Evolutionary conservation across 2,113 vertebrate species (phyloP).

Genomic region (pig (Sus scrofa)): DNA sequence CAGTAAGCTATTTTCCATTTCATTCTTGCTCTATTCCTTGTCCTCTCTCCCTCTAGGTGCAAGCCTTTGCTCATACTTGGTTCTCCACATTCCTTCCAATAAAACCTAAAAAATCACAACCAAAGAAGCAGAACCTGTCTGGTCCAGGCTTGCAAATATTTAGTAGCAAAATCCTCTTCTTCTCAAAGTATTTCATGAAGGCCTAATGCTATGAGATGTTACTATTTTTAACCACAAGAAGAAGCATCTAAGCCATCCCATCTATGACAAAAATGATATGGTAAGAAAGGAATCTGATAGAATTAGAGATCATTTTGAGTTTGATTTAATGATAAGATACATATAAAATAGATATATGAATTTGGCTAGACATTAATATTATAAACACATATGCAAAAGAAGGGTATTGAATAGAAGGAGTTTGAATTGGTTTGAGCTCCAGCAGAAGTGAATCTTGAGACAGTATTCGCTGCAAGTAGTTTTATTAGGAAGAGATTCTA

Average conservation of each 20-base stretch:
- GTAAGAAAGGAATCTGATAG: background rate
- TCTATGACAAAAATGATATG: background rate
- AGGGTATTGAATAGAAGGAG: background rate
- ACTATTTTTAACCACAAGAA: background rate
- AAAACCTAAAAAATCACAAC: background rate
- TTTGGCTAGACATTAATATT: background rate
- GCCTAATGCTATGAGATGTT: background rate
- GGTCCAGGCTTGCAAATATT: background rate
- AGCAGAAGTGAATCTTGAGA: background rate
- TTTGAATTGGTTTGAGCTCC: background rate
- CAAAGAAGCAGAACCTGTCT: background rate
- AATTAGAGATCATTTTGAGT: background rate
- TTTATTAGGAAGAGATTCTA: background rate
- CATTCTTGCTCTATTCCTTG: background rate
- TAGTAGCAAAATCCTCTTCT: background rate
- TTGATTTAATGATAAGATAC: background rate
- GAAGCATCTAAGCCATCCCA: background rate
- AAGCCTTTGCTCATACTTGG: background rate
- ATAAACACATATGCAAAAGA: background rate
- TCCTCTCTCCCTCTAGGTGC: background rate
- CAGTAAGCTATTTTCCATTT: background rate
- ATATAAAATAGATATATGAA: background rate
- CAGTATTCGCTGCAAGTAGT: background rate
- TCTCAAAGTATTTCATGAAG: background rate
- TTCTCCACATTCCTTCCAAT: background rate